Evolutionary conservation across 2,797 vertebrate genomes (phyloP), one percentile per base, ranked within the genome.

Genomic region (Pithecia hirsuta): DNA sequence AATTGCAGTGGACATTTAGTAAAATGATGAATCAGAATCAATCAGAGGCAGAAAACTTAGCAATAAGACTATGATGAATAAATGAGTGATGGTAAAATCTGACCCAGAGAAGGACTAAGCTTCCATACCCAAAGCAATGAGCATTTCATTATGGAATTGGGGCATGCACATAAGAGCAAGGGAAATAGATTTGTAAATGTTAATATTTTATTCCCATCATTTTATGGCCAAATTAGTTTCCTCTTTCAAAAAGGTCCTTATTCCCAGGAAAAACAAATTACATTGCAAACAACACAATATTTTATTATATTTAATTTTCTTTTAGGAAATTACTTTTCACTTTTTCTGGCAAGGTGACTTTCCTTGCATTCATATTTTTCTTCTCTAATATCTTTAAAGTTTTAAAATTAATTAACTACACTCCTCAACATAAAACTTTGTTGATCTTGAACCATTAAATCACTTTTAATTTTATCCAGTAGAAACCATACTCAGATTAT

Each of bases 1-100:
- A 89, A 97, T 79, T 87, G 39, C 17, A 52, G 24, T 82, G 93
- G 61, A 81, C 75, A 48, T 87, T 95, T 89, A 91, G 79, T 61
- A 80, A 91, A 81, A 87, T 90, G 94, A 97, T 50, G 41, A 89
- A 83, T 94, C 82, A 59, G 85, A 89, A 67, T 11, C 89, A 81
- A 39, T 79, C n/a, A 91, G 70, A 93, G 50, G 44, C 50, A 76
- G 50, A 89, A 89, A 91, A 46, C 13, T 7, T 79, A 90, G 41
- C 48, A 79, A 46, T 33, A 33, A 88, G 48, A 59, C 30, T 1
- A 2, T 76, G 61, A 90, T 14, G 78, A 89, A 89, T 26, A 64
- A 41, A 6, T n/a, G 24, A 75, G 28, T 6, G 3, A 22, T 12
- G 52, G 19, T 19, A 5, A 33, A 30, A 48, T 12, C 33, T 46